Conservation (phyloP, 2,888 invertebrate genomes). For the Lithophane socia region DNA sequence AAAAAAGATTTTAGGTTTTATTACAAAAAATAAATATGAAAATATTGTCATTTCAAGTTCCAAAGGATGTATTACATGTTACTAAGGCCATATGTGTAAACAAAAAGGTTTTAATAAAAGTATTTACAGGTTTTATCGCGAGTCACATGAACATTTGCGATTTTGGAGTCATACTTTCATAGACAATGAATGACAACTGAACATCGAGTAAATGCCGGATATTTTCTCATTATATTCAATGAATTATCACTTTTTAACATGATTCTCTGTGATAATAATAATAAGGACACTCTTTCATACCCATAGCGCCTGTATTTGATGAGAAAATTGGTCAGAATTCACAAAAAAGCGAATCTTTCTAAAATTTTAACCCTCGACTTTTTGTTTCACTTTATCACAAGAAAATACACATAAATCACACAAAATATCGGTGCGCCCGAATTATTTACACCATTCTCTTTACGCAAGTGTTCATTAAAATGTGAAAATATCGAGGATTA, state of each 20-base stretch:
- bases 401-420: slow-evolving; percentile 66
- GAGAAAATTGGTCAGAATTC: slow-evolving; percentile 30
- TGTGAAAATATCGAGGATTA: slow-evolving; percentile 72
- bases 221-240: background rate
- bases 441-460: slow-evolving; percentile 60
- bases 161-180: slow-evolving; percentile 63
- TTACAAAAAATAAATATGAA: background rate
- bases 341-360: slow-evolving; percentile 47
- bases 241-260: background rate
- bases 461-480: background rate
- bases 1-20: background rate
- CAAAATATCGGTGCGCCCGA: slow-evolving; percentile 72
- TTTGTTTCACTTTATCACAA: slow-evolving; percentile 64
- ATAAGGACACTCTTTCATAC: slow-evolving; percentile 59
- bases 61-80: slow-evolving; percentile 12
- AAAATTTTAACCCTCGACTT: slow-evolving; percentile 58
- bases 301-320: slow-evolving; percentile 50
- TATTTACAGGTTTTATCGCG: slow-evolving; percentile 64
- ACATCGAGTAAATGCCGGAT: slow-evolving; percentile 50
- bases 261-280: background rate
- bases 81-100: background rate
- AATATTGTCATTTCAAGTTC: background rate
- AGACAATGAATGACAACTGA: slow-evolving; percentile 70
- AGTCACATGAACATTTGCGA: slow-evolving; percentile 78
- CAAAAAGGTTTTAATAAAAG: background rate